Evolutionary conservation across 2,797 vertebrate genomes (phyloP), one percentile per base, ranked within the genome.

Genomic region (Darevskia mixta): DNA sequence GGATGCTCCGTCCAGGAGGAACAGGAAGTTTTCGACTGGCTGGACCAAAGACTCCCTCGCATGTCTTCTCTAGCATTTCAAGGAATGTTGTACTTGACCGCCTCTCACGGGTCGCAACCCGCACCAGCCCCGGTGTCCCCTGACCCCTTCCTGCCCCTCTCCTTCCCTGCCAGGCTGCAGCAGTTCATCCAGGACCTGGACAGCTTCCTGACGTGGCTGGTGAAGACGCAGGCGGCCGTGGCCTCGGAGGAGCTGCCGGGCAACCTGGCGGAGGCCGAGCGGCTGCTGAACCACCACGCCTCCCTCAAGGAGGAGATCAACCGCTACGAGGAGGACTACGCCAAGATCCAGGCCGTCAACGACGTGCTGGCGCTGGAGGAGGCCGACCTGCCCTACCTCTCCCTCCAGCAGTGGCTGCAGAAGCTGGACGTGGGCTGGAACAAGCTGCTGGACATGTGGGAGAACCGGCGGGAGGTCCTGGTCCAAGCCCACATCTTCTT

Each of bases 141-240:
- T 55, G 49, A 15, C 49, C 49, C 1, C 49, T 13, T 49, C 97
- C 97, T 84, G 97, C 97, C 0, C 94, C 97, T 78, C 23, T 18
- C 27, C 17, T 38, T 15, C 38, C 7, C 71, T 23, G 41, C 11
- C 83, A 96, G 98, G 0, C 95, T 99, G 20, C 99, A 99, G 90
- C 97, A 98, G 93, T 99, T 99, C 95, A 98, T 97, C 86, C 98
- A 99, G 88, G 98, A 99, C 86, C 88, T 99, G 93, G 99, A 99
- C 91, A 96, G 97, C 3, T 99, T 99, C 93, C 94, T 99, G 82
- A 97, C 97, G 0, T 99, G 99, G 99, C 86, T 99, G 93, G 98
- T 99, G 89, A 98, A 98, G 90, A 98, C 98, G 0, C 99, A 99
- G 95, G 98, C 96, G 0, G 93, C 97, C 0, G 98, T 97, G 0